These are phyloP conservation scores for Luehdorfia chinensis DNA, from an alignment of 1,140 invertebrate genomes.

Conservation along the genomic window DNA sequence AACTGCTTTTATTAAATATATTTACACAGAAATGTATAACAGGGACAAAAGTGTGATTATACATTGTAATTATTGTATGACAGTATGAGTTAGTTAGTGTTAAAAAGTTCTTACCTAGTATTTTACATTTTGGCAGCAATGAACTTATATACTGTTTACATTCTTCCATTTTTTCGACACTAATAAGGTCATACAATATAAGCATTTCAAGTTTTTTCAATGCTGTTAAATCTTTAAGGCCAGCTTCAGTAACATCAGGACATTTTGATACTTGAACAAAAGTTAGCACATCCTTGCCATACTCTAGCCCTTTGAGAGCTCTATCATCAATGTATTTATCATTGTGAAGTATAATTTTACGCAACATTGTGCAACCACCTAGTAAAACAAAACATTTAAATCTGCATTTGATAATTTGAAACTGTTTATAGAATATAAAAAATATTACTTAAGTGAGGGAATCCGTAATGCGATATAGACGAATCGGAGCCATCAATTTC, in stretches of 20 bases:
- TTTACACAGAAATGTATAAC: too few species aligned
- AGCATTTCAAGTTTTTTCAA: slow-evolving; percentile 52
- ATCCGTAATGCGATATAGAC: slow-evolving; percentile 87
- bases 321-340: slow-evolving; percentile 62
- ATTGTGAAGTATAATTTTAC: slow-evolving; percentile 61
- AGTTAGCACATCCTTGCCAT: slow-evolving; percentile 45
- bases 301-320: slow-evolving; percentile 55
- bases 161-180: slow-evolving; percentile 53
- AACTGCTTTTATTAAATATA: too few species aligned
- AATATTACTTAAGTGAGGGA: slow-evolving; percentile 87
- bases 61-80: too few species aligned
- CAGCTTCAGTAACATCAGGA: slow-evolving; percentile 57
- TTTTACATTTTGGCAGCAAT: slow-evolving; percentile 55
- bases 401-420: slow-evolving; percentile 9
- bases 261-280: slow-evolving; percentile 64
- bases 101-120: slow-evolving; percentile 49
- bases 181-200: slow-evolving; percentile 45
- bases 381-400: slow-evolving; percentile 20
- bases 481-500: slow-evolving; percentile 88
- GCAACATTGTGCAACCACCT: slow-evolving; percentile 57
- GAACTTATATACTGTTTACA: slow-evolving; percentile 49
- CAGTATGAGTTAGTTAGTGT: too few species aligned
- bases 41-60: too few species aligned
- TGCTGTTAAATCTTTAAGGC: slow-evolving; percentile 47
- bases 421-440: too few species aligned